Percentiles rank a stretch among this genome's conserved stretches.
phyloP scores from a whole-genome alignment of 2,797 vertebrate species.

The Petrocephalus sullivani region DNA sequence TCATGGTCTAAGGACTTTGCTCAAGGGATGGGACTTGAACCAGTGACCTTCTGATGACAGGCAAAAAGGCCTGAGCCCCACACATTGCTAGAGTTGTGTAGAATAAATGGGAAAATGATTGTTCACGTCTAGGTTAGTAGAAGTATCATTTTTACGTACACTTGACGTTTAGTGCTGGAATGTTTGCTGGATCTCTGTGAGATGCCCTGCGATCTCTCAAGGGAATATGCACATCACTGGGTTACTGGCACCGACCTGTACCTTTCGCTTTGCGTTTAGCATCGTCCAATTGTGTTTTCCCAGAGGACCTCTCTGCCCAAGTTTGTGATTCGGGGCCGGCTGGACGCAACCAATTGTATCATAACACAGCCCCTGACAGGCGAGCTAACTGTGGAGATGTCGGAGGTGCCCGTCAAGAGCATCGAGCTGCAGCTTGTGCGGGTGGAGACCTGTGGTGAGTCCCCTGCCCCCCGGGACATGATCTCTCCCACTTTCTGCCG shows the following conservation, averaged over 20 bases:
- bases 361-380: constrained; percentile 84
- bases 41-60: not conserved
- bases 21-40: not conserved
- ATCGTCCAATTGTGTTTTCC: not conserved
- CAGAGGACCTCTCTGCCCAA: constrained; percentile 77
- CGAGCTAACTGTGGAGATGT: constrained; percentile 83
- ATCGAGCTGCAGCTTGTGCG: constrained; percentile 93
- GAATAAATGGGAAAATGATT: not conserved
- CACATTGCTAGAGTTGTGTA: not conserved
- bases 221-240: not conserved
- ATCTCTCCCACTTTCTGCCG: not conserved
- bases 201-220: not conserved
- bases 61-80: not conserved
- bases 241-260: not conserved
- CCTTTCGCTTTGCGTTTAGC: not conserved
- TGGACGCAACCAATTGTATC: constrained; percentile 82
- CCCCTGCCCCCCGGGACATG: not conserved
- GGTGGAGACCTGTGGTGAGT: constrained; percentile 91
- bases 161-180: not conserved
- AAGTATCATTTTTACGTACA: not conserved
- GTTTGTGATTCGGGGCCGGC: constrained; percentile 81
- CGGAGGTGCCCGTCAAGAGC: constrained; percentile 81
- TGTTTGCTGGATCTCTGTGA: not conserved
- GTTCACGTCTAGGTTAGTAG: not conserved
- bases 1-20: not conserved